Base-by-base conservation (phyloP, 2,113 vertebrate genomes). In the Oreochromis tanganicae region DNA sequence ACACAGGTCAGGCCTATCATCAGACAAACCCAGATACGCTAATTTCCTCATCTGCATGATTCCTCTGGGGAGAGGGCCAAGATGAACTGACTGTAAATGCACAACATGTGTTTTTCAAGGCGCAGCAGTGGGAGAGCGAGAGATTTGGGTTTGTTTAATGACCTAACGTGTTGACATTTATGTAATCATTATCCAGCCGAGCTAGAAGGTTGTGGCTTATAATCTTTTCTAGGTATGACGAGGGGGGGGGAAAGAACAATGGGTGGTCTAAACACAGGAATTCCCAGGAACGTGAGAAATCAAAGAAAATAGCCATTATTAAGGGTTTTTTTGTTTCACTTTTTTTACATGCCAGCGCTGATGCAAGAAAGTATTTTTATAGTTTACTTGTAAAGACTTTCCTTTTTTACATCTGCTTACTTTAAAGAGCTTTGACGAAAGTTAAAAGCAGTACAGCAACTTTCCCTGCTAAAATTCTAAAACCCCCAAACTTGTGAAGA, bases 131-230 rank as follows among this genome's bases (percentile, higher is more conserved):
- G 82, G 59, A 78, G 66, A 32, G 89, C 3, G 21, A 34, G 75
- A 81, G 83, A n/a, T 81, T 52, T 36, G 17, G 80, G 52, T 84
- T 81, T 50, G 55, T 86, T 85, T 87, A 90, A 93, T 80, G 82
- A 48, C 59, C 19, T 50, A 83, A 48, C 4, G 11, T 34, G 88
- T 82, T 86, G 85, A 93, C 87, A 61, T 89, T 92, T 85, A 73
- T 87, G 85, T 71, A 83, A 90, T 79, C 27, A 12, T 84, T 82
- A 87, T 36, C 27, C 41, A 55, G 52, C 73, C 46, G 7, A 4
- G 17, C 46, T n/a, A 52, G 83, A 68, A 71, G 56, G 71, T n/a
- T 81, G 84, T 7, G 83, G 83, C n/a, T 84, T 80, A 6, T 79
- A 57, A 88, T 87, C 52, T 88, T 9, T 16, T 84, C 38, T 46